Conservation (phyloP, 2,888 invertebrate genomes). For the Punctoribates punctum region DNA sequence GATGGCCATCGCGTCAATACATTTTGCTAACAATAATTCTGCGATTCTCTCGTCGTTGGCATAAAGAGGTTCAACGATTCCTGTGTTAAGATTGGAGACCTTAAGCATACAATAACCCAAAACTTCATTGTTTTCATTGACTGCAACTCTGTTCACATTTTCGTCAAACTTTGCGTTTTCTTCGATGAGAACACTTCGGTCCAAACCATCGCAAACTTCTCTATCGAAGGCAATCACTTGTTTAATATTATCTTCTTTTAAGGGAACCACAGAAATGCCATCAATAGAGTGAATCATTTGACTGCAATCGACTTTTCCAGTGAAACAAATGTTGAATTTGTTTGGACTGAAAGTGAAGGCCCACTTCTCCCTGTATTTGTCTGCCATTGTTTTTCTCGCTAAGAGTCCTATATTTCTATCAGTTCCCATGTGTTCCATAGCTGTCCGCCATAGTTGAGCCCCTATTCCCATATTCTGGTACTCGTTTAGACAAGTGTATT, state of each 20-base stretch:
- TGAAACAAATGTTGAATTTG: not conserved
- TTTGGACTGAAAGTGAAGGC: constrained; percentile 41
- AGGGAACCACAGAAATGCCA: not conserved
- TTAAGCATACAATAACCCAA: constrained; percentile 33
- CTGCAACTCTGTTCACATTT: constrained; percentile 40
- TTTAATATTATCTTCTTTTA: constrained; percentile 24
- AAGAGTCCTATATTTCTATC: constrained; percentile 41
- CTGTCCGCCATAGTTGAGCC: constrained; percentile 43
- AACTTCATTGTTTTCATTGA: constrained; percentile 34
- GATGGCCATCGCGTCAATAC: not conserved
- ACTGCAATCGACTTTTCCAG: not conserved
- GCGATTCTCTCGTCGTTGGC: constrained; percentile 44
- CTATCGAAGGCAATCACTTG: constrained; percentile 1
- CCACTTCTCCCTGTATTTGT: not conserved
- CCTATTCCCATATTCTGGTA: constrained; percentile 45
- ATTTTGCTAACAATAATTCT: constrained; percentile 35
- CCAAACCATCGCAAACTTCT: constrained; percentile 10
- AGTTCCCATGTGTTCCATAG: constrained; percentile 42
- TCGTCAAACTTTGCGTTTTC: constrained; percentile 30
- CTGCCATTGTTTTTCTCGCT: constrained; percentile 44
- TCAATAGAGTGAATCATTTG: not conserved
- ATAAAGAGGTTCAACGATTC: constrained; percentile 44
- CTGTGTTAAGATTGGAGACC: not conserved
- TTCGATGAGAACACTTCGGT: not conserved
- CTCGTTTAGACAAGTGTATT: constrained; percentile 41